Percentiles rank a stretch among this genome's conserved stretches.
phyloP scores from a whole-genome alignment of 1,140 invertebrate genomes.

The Halesus radiatus region DNA sequence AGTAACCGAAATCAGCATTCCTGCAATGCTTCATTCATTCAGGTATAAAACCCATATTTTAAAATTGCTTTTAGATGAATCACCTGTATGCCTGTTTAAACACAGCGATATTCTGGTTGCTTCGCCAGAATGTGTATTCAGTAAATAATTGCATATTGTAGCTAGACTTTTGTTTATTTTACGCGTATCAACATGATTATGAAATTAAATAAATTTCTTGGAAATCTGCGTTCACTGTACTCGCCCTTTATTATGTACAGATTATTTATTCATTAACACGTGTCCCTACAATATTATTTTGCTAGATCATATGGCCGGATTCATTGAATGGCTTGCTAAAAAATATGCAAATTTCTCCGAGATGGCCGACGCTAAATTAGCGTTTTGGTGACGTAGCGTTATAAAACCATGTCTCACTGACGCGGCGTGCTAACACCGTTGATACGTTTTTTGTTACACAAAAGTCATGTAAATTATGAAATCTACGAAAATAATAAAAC shows the following conservation, averaged over 20 bases:
- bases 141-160: too few relatives aligned
- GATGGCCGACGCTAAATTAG: not conserved
- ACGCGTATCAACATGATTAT: too few relatives aligned
- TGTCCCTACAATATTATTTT: not conserved
- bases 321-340: slow-evolving; percentile 28
- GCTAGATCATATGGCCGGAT: slow-evolving; percentile 19
- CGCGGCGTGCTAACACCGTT: slow-evolving; percentile 5
- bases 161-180: too few relatives aligned
- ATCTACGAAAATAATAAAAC: too few relatives aligned
- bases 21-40: not conserved
- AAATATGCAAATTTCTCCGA: slow-evolving; percentile 28
- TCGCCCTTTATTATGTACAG: too few relatives aligned
- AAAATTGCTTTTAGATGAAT: slow-evolving; percentile 11
- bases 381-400: slow-evolving; percentile 5
- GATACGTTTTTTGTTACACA: not conserved
- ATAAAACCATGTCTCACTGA: not conserved
- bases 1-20: slow-evolving; percentile 4
- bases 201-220: not conserved
- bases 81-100: not conserved
- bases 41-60: slow-evolving; percentile 27
- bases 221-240: not conserved
- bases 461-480: not conserved
- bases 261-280: not conserved
- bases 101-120: too few relatives aligned
- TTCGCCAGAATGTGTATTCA: too few relatives aligned